These are phyloP conservation scores for Acomys russatus DNA, from an alignment of 2,797 vertebrate genomes.

Conservation along the genomic window DNA sequence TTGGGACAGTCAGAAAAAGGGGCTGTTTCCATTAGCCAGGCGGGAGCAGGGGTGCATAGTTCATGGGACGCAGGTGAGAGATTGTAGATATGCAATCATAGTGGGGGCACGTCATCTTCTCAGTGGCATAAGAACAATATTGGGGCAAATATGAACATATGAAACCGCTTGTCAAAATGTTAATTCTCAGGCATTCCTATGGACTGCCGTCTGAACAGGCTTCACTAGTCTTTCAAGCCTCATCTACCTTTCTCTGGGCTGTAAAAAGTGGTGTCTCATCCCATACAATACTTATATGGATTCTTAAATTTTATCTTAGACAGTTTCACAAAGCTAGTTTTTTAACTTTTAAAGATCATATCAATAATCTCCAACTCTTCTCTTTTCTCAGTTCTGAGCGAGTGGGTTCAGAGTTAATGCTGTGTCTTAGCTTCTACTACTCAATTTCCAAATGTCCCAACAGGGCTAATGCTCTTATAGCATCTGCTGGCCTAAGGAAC, in stretches of 20 bases:
- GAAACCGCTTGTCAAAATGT: neutral
- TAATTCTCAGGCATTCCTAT: neutral
- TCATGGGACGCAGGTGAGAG: neutral
- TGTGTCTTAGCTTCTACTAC: neutral
- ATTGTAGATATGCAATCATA: rapidly evolving
- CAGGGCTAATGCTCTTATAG: neutral
- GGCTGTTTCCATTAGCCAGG: rapidly evolving
- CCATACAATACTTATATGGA: rapidly evolving
- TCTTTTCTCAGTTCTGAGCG: slow-evolving; percentile 44
- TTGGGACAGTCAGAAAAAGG: neutral
- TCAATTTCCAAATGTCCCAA: slow-evolving; percentile 15
- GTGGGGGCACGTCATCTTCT: neutral
- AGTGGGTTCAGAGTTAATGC: slow-evolving; percentile 36
- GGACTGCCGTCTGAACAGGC: neutral
- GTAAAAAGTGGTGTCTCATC: rapidly evolving
- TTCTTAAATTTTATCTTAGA: slow-evolving; percentile 30
- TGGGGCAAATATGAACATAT: neutral
- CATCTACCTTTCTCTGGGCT: neutral
- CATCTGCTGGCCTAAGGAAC: neutral
- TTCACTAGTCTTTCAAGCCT: neutral
- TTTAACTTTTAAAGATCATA: slow-evolving; percentile 51
- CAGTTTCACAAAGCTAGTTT: slow-evolving; percentile 17
- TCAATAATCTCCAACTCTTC: neutral
- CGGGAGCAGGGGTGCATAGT: rapidly evolving
- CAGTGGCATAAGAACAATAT: neutral